phyloP scores from a whole-genome alignment of 2,888 invertebrate genomes.

The Noctuana brunneofusca region DNA sequence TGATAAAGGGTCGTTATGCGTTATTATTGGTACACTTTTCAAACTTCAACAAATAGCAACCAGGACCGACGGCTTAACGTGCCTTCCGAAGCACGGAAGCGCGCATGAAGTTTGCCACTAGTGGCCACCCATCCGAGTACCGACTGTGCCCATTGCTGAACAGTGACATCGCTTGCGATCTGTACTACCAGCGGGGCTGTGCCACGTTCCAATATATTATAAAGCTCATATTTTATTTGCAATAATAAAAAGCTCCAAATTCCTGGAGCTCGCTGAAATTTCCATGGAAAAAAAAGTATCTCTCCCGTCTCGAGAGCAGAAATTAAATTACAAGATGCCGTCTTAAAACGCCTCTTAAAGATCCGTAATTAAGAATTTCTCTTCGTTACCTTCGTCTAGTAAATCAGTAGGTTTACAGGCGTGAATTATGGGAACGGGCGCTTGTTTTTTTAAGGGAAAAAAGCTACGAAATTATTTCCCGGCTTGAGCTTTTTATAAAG shows the following conservation, averaged over 20 bases:
- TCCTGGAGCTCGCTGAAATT: slow-evolving; percentile 6
- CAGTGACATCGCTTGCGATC: neutral
- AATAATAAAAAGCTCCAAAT: neutral
- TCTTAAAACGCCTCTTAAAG: slow-evolving; percentile 23
- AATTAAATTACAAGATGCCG: slow-evolving; percentile 29
- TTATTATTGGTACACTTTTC: slow-evolving; percentile 95
- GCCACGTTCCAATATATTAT: too few species aligned
- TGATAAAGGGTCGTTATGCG: slow-evolving; percentile 85
- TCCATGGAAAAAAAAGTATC: slow-evolving; percentile 2
- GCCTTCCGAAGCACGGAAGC: too few species aligned
- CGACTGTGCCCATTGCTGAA: too few species aligned
- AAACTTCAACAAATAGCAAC: slow-evolving; percentile 94
- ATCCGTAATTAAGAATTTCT: slow-evolving; percentile 31
- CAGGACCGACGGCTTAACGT: too few species aligned
- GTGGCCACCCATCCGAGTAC: too few species aligned
- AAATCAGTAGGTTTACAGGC: slow-evolving; percentile 32
- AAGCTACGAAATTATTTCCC: slow-evolving; percentile 14
- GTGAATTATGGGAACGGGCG: slow-evolving; percentile 26
- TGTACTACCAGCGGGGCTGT: too few species aligned
- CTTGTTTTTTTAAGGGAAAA: slow-evolving; percentile 26
- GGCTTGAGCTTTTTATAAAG: neutral
- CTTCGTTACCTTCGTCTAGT: slow-evolving; percentile 29
- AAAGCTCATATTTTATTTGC: neutral
- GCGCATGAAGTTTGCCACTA: too few species aligned
- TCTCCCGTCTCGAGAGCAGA: slow-evolving; percentile 13